Evolutionary conservation across 2,797 vertebrate genomes (phyloP).

Genomic region (Psittacula echo): DNA sequence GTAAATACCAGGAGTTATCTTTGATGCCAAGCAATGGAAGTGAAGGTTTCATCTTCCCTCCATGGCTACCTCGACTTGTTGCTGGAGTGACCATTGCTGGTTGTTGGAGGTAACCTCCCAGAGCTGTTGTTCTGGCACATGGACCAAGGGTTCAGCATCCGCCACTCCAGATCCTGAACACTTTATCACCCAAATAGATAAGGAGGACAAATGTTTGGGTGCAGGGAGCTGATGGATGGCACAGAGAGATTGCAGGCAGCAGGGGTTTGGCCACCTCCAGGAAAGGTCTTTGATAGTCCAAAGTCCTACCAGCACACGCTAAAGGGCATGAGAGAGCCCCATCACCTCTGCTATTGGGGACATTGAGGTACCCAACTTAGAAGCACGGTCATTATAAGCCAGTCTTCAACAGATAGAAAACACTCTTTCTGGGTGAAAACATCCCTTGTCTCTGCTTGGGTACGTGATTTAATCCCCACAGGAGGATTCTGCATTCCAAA

Average conservation of each 20-base stretch:
- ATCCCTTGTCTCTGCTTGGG: neutral
- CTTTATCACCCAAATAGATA: neutral
- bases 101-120: rapidly evolving
- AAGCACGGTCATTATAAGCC: neutral
- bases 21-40: rapidly evolving
- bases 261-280: neutral
- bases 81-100: rapidly evolving
- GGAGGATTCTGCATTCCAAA: neutral
- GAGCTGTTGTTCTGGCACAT: neutral
- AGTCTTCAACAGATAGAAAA: neutral
- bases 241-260: neutral
- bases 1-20: neutral
- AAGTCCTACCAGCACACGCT: neutral
- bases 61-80: rapidly evolving
- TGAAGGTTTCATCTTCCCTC: neutral
- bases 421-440: neutral
- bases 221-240: neutral
- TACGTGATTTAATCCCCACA: neutral
- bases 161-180: neutral
- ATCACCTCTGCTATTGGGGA: neutral
- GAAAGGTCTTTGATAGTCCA: neutral
- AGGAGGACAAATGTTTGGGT: neutral
- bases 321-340: neutral
- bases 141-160: neutral
- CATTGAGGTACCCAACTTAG: neutral